phyloP scores from a whole-genome alignment of 2,888 invertebrate species.

The Erannis defoliaria region DNA sequence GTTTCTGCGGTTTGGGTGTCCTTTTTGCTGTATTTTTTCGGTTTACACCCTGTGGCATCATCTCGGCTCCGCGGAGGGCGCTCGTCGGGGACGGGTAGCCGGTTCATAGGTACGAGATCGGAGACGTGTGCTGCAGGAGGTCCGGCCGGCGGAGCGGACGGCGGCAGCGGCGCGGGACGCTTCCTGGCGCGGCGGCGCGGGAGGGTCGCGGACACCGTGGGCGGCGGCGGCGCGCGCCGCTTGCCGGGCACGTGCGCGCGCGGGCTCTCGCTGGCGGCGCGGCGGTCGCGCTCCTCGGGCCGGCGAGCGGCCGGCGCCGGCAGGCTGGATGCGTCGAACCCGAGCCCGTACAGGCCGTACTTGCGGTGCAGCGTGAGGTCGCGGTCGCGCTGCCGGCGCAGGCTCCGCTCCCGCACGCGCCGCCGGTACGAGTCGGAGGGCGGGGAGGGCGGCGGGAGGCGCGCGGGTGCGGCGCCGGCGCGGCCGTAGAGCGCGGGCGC shows the following conservation, averaged over 20 bases:
- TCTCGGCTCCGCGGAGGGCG: conserved; percentile 35
- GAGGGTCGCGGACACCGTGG: conserved; percentile 63
- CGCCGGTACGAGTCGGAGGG: conserved; percentile 89
- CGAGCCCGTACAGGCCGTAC: conserved; percentile 84
- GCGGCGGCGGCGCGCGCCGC: conserved; percentile 91
- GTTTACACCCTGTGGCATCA: conserved; percentile 51
- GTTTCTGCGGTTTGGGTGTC: conserved; percentile 57
- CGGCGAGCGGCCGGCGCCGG: conserved; percentile 77
- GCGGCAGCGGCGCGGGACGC: conserved; percentile 86
- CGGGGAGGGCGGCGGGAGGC: conserved; percentile 82
- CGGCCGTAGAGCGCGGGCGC: conserved; percentile 83
- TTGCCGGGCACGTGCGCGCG: conserved; percentile 92
- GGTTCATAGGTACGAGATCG: conserved; percentile 47
- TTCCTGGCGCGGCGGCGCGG: conserved; percentile 66
- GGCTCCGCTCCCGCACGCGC: conserved; percentile 87
- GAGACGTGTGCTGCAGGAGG: neutral
- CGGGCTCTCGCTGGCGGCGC: conserved; percentile 88
- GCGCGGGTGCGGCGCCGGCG: conserved; percentile 67
- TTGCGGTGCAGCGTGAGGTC: conserved; percentile 88
- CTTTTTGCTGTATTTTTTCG: conserved; percentile 67
- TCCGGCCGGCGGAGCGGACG: neutral
- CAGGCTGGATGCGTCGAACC: conserved; percentile 75
- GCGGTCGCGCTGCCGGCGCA: conserved; percentile 85
- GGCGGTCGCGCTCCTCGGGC: conserved; percentile 80
- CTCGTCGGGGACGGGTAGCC: conserved; percentile 26